A percentile compares a stretch with the other conserved stretches of the same genome.
Evolutionary conservation across 2,797 vertebrate genomes (phyloP).

Genomic region (Gymnodraco acuticeps): DNA sequence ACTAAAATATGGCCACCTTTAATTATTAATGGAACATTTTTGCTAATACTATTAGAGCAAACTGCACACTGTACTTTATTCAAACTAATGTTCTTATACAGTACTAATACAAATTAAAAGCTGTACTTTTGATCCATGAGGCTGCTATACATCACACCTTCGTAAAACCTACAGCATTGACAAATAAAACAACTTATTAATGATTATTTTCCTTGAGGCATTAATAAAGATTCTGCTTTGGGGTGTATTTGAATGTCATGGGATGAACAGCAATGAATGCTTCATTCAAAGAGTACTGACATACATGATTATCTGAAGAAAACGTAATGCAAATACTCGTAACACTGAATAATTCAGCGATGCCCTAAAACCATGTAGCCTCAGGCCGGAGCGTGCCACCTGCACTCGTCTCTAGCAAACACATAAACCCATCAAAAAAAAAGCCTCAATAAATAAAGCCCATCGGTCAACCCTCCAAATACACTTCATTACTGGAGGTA

Average conservation of each 20-base stretch:
- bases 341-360: not conserved
- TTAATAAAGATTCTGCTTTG: constrained; percentile 14
- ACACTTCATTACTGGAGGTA: constrained; percentile 74
- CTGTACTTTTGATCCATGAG: constrained; percentile 9
- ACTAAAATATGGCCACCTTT: constrained; percentile 18
- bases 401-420: constrained; percentile 28
- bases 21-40: constrained; percentile 18
- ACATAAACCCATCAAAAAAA: no score
- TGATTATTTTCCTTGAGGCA: constrained; percentile 42
- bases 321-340: constrained; percentile 10
- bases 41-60: not conserved
- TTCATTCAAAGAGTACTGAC: constrained; percentile 3
- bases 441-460: no score
- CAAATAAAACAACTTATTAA: constrained; percentile 17
- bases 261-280: not conserved
- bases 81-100: not conserved
- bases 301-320: not conserved
- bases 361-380: constrained; percentile 15
- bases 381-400: constrained; percentile 19
- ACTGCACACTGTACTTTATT: not conserved
- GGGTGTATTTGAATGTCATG: constrained; percentile 10
- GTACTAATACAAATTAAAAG: not conserved
- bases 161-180: not conserved
- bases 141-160: constrained; percentile 20
- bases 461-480: constrained; percentile 63